Evolutionary conservation across 2,113 vertebrate species (phyloP), one percentile per base, ranked within the genome.

Genomic region (Prochilodus magdalenae): DNA sequence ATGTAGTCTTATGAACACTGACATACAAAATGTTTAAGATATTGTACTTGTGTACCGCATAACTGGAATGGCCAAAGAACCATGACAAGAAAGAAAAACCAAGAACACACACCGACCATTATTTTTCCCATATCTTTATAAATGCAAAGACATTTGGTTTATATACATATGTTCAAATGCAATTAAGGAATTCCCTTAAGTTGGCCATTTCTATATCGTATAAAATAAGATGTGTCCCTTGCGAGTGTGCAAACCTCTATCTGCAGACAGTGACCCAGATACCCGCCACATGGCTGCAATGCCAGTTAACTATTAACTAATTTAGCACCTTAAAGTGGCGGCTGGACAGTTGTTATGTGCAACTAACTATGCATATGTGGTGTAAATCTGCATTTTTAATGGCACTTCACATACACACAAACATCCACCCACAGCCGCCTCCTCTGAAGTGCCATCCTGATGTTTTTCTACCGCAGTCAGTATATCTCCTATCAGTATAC

Each of bases 61-160:
- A 55, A 16, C 11, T 49, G 15, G 3, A 15, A 55, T 24, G 27
- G 14, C 6, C 40, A 16, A 12, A 24, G 16, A 51, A 69, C 33
- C 18, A 7, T 29, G 12, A 67, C 14, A 73, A 53, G 1, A 3
- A 71, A 26, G n/a, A n/a, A n/a, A n/a, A n/a, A n/a, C n/a, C n/a
- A 72, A 27, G 5, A 30, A 0, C 44, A 63, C 69, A 79, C 44
- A 72, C 3, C 29, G 0, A 4, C 8, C 12, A 33, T 5, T 3
- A 53, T 78, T 76, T 83, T 12, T 70, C 22, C 63, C 15, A 67
- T 84, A 70, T 63, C 40, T 83, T 86, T 77, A 86, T 86, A 82
- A 74, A 80, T 74, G 77, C 59, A 12, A 84, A 84, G 76, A 73
- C 73, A 60, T 81, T 85, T 14, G 30, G 49, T 77, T 80, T 75